Conservation (phyloP, 2,797 vertebrate species). For the Gambelia wislizenii region DNA sequence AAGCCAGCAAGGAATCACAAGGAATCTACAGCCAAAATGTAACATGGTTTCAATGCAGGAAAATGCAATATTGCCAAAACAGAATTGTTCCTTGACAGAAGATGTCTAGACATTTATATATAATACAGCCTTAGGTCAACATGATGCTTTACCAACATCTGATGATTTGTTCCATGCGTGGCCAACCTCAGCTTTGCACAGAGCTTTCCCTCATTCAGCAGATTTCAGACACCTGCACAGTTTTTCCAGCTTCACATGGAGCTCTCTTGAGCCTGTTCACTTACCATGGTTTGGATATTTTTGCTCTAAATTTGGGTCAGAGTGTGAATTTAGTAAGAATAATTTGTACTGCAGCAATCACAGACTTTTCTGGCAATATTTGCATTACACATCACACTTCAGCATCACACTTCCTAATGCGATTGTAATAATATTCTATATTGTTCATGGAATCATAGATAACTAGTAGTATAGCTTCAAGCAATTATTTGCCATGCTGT, state of each 20-base stretch:
- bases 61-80: background rate
- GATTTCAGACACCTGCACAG: constrained; percentile 7
- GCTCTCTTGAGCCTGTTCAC: background rate
- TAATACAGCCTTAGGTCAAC: background rate
- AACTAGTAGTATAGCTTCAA: constrained; percentile 23
- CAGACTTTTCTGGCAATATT: constrained; percentile 22
- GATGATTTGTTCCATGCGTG: background rate
- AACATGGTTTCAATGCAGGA: background rate
- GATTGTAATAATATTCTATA: constrained; percentile 26
- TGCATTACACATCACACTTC: constrained; percentile 31
- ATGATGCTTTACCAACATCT: background rate
- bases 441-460: constrained; percentile 5
- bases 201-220: background rate
- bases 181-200: background rate
- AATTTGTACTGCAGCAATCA: background rate
- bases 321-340: constrained; percentile 24
- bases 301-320: constrained; percentile 48
- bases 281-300: constrained; percentile 34
- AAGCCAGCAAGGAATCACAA: background rate
- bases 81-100: background rate
- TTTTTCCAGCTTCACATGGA: constrained; percentile 28
- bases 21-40: background rate
- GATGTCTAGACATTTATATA: background rate
- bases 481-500: constrained; percentile 13
- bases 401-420: background rate